These are phyloP conservation scores for Delphinus delphis DNA, from an alignment of 2,113 vertebrate genomes.

Conservation along the genomic window DNA sequence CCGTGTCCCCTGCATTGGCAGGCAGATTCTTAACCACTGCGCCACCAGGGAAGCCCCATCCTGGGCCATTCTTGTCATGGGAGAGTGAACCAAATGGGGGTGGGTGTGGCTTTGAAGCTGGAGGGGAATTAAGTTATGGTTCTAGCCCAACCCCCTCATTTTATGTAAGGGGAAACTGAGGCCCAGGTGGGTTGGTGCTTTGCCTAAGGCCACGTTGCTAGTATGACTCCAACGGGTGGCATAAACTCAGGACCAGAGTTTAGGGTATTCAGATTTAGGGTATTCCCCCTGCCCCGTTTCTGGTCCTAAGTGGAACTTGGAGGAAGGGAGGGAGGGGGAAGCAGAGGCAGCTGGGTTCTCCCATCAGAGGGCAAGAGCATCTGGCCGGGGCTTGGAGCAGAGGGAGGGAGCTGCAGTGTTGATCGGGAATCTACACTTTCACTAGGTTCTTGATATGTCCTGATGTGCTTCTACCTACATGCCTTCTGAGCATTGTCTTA, in stretches of 20 bases:
- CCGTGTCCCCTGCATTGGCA: no score
- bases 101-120: background rate
- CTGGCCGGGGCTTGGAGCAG: background rate
- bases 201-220: background rate
- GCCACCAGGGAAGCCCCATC: no score
- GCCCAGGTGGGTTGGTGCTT: background rate
- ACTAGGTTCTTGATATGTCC: background rate
- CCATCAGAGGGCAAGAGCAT: rapidly evolving
- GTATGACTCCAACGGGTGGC: rapidly evolving
- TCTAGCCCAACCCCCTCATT: background rate
- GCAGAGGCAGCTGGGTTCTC: background rate
- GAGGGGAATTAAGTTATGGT: background rate
- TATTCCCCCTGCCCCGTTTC: rapidly evolving
- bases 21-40: no score
- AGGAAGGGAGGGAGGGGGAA: background rate
- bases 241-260: rapidly evolving
- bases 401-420: rapidly evolving
- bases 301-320: background rate
- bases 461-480: background rate
- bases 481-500: no score
- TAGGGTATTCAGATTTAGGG: background rate
- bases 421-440: background rate
- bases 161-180: background rate
- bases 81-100: background rate
- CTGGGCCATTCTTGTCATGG: rapidly evolving